phyloP scores from a whole-genome alignment of 2,888 invertebrate species.

The Cetonia aurata region DNA sequence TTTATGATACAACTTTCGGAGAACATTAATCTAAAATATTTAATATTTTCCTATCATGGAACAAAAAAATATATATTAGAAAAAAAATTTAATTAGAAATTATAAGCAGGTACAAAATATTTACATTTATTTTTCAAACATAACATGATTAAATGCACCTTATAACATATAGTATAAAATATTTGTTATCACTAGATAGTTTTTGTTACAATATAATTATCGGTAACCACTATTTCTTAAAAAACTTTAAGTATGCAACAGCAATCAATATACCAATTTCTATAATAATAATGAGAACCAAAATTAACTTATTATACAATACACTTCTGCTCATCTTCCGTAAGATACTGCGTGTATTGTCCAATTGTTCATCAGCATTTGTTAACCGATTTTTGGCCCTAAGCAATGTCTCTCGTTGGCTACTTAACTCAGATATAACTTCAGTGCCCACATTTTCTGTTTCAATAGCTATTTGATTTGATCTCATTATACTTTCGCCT shows the following conservation, averaged over 20 bases:
- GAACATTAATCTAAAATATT: no score
- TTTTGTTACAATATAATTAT: no score
- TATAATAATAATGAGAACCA: slow-evolving; percentile 79
- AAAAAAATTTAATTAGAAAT: no score
- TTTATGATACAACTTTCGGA: no score
- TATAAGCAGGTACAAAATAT: no score
- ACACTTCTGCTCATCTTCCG: slow-evolving; percentile 77
- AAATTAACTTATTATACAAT: slow-evolving; percentile 80
- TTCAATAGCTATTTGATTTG: slow-evolving; percentile 82
- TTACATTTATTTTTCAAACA: no score
- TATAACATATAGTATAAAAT: no score
- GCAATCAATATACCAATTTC: slow-evolving; percentile 76
- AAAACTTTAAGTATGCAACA: slow-evolving; percentile 75
- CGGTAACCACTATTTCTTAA: slow-evolving; percentile 56
- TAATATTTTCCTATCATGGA: no score
- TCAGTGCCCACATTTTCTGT: slow-evolving; percentile 84
- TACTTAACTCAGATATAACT: slow-evolving; percentile 80
- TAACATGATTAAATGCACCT: no score
- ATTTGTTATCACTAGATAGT: no score
- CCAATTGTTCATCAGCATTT: slow-evolving; percentile 79
- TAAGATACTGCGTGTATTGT: slow-evolving; percentile 74
- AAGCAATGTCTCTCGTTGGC: slow-evolving; percentile 80
- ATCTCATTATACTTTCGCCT: slow-evolving; percentile 75
- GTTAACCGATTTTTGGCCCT: slow-evolving; percentile 76
- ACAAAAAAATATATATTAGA: no score